These are phyloP conservation scores for Melitaea cinxia DNA, from an alignment of 1,140 invertebrate genomes.

Conservation along the genomic window DNA sequence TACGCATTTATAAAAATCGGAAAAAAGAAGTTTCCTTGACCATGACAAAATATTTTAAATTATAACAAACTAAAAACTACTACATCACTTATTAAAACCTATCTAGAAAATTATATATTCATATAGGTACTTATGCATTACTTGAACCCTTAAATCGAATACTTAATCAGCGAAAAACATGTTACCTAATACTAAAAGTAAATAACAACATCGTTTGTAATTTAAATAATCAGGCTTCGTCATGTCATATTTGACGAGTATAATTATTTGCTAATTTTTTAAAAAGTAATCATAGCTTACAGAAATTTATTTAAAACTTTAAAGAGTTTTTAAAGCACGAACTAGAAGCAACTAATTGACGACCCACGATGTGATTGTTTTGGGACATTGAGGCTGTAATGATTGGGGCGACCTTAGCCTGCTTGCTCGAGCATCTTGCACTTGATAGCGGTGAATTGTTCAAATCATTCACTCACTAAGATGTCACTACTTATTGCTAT, in stretches of 20 bases:
- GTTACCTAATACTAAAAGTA: no score
- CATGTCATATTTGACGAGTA: background rate
- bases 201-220: no score
- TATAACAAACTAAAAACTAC: no score
- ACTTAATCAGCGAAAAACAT: no score
- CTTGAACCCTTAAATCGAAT: no score
- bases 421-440: constrained; percentile 39
- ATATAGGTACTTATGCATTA: no score
- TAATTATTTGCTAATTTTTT: constrained; percentile 6
- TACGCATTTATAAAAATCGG: no score
- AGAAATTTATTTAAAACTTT: constrained; percentile 18
- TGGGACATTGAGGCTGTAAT: constrained; percentile 53
- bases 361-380: constrained; percentile 59
- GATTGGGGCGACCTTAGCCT: constrained; percentile 55
- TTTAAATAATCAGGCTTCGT: background rate
- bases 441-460: constrained; percentile 34
- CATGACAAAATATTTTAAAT: no score
- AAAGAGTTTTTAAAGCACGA: constrained; percentile 38
- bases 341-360: constrained; percentile 52
- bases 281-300: constrained; percentile 19
- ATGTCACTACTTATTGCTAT: constrained; percentile 33
- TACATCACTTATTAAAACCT: no score
- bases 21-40: no score
- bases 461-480: constrained; percentile 25
- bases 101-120: no score